phyloP scores from a whole-genome alignment of 1,140 invertebrate genomes.

The Drosophila santomea region DNA sequence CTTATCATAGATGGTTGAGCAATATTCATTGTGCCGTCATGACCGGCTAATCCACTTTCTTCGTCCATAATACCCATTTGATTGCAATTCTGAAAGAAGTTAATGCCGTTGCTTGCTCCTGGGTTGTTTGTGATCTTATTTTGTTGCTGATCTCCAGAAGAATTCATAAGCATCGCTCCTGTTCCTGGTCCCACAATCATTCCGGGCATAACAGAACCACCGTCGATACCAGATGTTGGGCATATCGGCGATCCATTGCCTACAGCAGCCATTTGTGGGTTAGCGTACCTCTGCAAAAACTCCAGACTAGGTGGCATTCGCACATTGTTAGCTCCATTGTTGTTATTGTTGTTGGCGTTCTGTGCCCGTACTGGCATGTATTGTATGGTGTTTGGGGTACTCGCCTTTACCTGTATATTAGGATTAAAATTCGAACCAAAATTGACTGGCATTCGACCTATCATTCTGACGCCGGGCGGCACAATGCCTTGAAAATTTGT shows the following conservation, averaged over 20 bases:
- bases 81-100: constrained; percentile 85
- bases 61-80: constrained; percentile 80
- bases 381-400: constrained; percentile 98
- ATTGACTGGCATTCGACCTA: constrained; percentile 84
- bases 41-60: constrained; percentile 82
- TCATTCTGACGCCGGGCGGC: constrained; percentile 81
- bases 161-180: constrained; percentile 58
- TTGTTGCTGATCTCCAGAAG: constrained; percentile 48
- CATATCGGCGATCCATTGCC: constrained; percentile 85
- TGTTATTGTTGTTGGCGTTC: constrained; percentile 87
- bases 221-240: constrained; percentile 18
- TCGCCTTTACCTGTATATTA: constrained; percentile 97
- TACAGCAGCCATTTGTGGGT: constrained; percentile 88
- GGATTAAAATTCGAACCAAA: constrained; percentile 85
- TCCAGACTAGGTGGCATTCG: constrained; percentile 95
- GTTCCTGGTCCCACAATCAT: constrained; percentile 76
- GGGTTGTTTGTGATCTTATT: constrained; percentile 58
- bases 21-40: constrained; percentile 85
- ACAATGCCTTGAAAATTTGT: constrained; percentile 85
- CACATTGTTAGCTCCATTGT: constrained; percentile 69
- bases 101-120: constrained; percentile 47
- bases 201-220: constrained; percentile 31
- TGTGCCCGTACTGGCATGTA: constrained; percentile 97
- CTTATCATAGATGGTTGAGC: constrained; percentile 77
- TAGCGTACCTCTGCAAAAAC: constrained; percentile 95